Base-by-base conservation (phyloP, 2,888 invertebrate species). In the Desoria tigrina region DNA sequence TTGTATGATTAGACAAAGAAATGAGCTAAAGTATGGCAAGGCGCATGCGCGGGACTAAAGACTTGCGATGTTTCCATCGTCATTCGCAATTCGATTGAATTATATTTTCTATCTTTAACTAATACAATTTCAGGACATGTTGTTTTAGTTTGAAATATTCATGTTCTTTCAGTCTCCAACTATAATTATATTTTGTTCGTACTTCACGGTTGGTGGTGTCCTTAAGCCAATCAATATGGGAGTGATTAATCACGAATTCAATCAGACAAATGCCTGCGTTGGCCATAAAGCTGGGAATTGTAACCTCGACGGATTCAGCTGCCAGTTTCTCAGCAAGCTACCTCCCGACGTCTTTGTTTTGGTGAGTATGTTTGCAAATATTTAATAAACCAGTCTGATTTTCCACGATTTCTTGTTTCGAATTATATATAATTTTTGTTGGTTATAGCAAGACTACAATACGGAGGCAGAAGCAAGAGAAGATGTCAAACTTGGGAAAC, bases 381-480 rank as follows among this genome's bases (percentile, higher is more conserved):
- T 32, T 32, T 32, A 32, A 32, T 11, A 32, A 7, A 11, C 32
- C 4, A 32, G 11, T 11, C 32, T 11, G 6, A 11, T 32, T 32
- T 32, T 32, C 6, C 4, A 32, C 32, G 6, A 7, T 32, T 32
- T 32, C 32, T 32, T 11, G n/a, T n/a, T n/a, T n/a, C n/a, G n/a
- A n/a, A n/a, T n/a, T 21, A 7, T 7, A 49, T 11, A 7, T 49
- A n/a, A n/a, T 49, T 49, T 49, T 7, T 7, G 18, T 49, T 7
- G 7, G 14, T 49, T 49, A 16, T 51, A 24, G 51, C 6, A 7
- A 3, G 9, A 51, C 42, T 68, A 69, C 26, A 37, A 58, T 4
- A 61, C 61, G 4, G 69, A 69, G 39, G 42, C 42, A 1, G 69
- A 65, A 23, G 73, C 71, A 2, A 37, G 60, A n/a, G 7, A 60